Evolutionary conservation across 2,797 vertebrate species (phyloP), one percentile per base, ranked within the genome.

Genomic region (Sebastes miniatus): DNA sequence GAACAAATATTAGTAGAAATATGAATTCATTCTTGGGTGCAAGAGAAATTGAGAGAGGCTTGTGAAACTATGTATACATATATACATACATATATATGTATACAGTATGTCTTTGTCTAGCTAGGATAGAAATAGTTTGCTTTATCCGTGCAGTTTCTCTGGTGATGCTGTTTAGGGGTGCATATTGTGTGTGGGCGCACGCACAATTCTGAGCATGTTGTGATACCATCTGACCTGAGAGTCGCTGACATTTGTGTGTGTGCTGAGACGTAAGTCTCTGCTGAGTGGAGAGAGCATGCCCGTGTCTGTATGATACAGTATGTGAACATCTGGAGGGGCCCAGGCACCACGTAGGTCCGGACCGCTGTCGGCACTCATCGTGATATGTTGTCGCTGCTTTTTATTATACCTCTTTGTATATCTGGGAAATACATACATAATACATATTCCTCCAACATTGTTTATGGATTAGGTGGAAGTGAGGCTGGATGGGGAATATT

Each of bases 221-320:
- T 29, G 56, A 80, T 73, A 75, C 80, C 79, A 89, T 90, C 72
- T 83, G 77, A 91, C 81, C 73, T 81, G 43, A 74, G 71, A 87
- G 79, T 81, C 77, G 63, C 67, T 91, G 90, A 85, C 87, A 92
- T 92, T 89, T 90, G 81, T 47, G 73, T 85, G 76, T 88, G 82
- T 76, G 79, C 83, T 62, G 74, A 80, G 70, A 87, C 79, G 81
- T 76, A 80, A 80, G 88, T 79, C 76, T 83, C 61, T 69, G 81
- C 73, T 83, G 79, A 79, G 72, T 69, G 54, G 61, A 80, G 76
- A 25, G 69, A 79, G 68, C 27, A 8, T 18, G 76, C 58, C 76
- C 20, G 8, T 24, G 58, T 83, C 71, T 85, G 27, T 73, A 59
- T 81, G 57, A 83, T 76, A 36, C 82, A 83, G n/a, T 65, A 58